A percentile compares a stretch with the other conserved stretches of the same genome.
phyloP scores from a whole-genome alignment of 1,140 invertebrate genomes.

The Ericerus pela region DNA sequence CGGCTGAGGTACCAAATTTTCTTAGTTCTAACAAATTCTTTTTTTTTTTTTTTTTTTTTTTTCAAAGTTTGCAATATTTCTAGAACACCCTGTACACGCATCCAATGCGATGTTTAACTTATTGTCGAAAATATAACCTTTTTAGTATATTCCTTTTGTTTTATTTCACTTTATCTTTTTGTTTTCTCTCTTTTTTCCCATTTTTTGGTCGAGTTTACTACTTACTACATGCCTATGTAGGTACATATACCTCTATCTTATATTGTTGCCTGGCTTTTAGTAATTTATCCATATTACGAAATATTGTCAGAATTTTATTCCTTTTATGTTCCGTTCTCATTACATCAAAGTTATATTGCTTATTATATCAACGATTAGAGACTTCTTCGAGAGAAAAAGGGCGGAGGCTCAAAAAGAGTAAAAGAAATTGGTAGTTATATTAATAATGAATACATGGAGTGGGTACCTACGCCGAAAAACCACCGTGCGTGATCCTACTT shows the following conservation, averaged over 20 bases:
- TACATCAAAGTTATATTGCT: slow-evolving; percentile 9
- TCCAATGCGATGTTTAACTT: slow-evolving; percentile 6
- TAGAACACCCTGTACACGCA: slow-evolving; percentile 3
- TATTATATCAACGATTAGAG: slow-evolving; percentile 6
- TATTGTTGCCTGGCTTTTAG: background rate
- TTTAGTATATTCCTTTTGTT: too few relatives aligned
- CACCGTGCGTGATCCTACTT: too few relatives aligned
- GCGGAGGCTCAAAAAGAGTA: too few relatives aligned
- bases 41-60: too few relatives aligned
- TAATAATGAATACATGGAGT: slow-evolving; percentile 2
- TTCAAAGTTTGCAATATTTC: background rate
- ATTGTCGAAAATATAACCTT: slow-evolving; percentile 5
- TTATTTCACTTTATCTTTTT: too few relatives aligned
- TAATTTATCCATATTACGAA: slow-evolving; percentile 7
- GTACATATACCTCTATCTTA: background rate
- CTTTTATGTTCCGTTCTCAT: slow-evolving; percentile 7
- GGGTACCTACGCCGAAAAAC: background rate
- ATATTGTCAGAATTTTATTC: slow-evolving; percentile 5
- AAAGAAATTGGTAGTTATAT: too few relatives aligned
- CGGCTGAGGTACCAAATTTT: too few relatives aligned
- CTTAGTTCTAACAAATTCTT: too few relatives aligned
- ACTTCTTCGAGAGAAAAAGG: background rate
- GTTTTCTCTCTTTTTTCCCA: background rate
- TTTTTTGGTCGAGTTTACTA: slow-evolving; percentile 9
- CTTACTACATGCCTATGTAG: too few relatives aligned